Conservation (phyloP, 1,140 invertebrate genomes). For the Sycobia sp. region DNA sequence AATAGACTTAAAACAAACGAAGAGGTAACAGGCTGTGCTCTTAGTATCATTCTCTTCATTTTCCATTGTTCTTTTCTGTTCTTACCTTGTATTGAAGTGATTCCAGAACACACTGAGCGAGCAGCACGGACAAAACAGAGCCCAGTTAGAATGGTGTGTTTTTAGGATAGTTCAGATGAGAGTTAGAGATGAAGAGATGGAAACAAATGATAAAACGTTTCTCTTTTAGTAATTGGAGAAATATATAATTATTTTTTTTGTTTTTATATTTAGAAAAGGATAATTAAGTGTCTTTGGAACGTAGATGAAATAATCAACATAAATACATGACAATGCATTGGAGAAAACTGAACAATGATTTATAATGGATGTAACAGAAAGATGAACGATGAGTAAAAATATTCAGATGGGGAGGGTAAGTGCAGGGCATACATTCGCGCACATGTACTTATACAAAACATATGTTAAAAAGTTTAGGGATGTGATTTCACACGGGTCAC, state of each 20-base stretch:
- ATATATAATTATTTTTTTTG: background rate
- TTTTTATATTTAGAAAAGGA: conserved; percentile 2
- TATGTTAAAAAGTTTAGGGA: conserved; percentile 63
- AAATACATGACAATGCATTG: conserved; percentile 24
- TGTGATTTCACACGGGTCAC: conserved; percentile 73
- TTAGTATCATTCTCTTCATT: conserved; percentile 30
- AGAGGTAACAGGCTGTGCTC: conserved; percentile 35
- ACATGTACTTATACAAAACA: conserved; percentile 61
- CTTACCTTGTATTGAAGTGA: conserved; percentile 98
- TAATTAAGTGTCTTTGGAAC: background rate
- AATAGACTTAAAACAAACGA: conserved; percentile 25
- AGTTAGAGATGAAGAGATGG: conserved; percentile 48
- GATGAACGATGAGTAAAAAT: conserved; percentile 45
- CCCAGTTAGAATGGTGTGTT: conserved; percentile 62
- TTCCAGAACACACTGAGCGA: conserved; percentile 93
- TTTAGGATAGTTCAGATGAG: conserved; percentile 35
- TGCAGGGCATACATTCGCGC: conserved; percentile 61
- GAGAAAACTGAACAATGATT: conserved; percentile 31
- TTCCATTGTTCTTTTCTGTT: conserved; percentile 41
- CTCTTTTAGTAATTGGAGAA: conserved; percentile 25
- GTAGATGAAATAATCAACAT: conserved; percentile 29
- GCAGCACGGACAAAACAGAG: conserved; percentile 71
- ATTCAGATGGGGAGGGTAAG: conserved; percentile 44
- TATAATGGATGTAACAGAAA: conserved; percentile 41
- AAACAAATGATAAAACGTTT: conserved; percentile 45